Evolutionary conservation across 2,113 vertebrate genomes (phyloP), one percentile per base, ranked within the genome.

Genomic region (Agapornis roseicollis): DNA sequence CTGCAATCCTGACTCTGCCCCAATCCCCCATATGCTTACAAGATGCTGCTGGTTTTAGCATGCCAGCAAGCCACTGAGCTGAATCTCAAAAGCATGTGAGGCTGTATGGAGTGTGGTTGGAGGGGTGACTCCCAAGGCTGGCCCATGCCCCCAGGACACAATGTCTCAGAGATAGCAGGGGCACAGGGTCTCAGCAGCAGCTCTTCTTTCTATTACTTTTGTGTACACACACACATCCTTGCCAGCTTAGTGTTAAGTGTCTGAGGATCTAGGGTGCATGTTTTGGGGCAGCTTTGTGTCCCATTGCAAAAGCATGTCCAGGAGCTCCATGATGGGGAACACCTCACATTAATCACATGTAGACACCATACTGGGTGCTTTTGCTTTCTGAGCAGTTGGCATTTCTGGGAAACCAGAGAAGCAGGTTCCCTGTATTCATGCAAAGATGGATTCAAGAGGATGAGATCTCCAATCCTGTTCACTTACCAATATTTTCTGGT

Each of bases 401-500:
- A 44, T 85, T 85, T 81, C 63, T 85, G 72, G 82, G 44, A 74
- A 89, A 91, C 78, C 64, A 42, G 55, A 90, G 85, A 42, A 86
- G 31, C 70, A 55, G 49, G 65, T 74, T 92, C 39, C 42, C 70
- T 61, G 31, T 25, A 39, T 35, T 74, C 17, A 60, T 64, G 49
- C 19, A 78, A 80, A 27, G 25, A 70, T 37, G 86, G 44, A 46
- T 61, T 53, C 28, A 64, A 11, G 61, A 66, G 60, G 47, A 10
- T 25, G 42, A 89, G 10, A 8, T 79, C 60, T 81, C 78, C 58
- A n/a, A 49, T 35, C 17, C 65, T 39, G 8, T 29, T 61, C 13
- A 3, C 97, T 96, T 83, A 97, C 97, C 89, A 44, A 96, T 93
- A 49, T 88, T 90, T 90, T 95, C 96, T 2, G 97, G 97, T 77